Conservation (phyloP, 2,113 vertebrate species). For the Alaudala cheleensis region DNA sequence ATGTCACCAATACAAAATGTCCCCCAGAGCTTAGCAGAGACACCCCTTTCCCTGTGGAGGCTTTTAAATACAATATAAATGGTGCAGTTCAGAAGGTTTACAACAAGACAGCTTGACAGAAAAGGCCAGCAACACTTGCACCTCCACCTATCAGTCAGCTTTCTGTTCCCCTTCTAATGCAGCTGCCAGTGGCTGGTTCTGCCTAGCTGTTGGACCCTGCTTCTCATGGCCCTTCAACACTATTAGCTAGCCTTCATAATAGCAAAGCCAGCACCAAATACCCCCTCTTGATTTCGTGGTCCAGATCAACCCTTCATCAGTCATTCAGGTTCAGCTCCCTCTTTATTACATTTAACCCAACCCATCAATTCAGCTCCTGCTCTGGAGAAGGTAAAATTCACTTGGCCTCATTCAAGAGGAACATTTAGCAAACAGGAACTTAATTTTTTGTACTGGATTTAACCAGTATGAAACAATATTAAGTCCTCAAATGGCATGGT, state of each 20-base stretch:
- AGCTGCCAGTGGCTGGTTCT: neutral
- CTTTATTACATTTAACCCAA: neutral
- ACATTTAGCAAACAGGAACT: neutral
- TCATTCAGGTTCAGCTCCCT: neutral
- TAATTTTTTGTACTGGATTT: neutral
- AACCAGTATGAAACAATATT: neutral
- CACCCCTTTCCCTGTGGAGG: neutral
- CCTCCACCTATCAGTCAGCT: neutral
- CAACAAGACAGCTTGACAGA: neutral
- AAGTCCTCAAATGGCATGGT: neutral
- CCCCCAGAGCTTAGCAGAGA: neutral
- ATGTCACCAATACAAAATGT: neutral
- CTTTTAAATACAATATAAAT: neutral
- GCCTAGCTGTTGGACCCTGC: neutral
- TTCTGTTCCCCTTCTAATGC: neutral
- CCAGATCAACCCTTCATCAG: neutral
- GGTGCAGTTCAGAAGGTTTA: rapidly evolving
- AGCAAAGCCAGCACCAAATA: neutral
- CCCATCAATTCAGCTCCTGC: rapidly evolving
- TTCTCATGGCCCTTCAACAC: neutral
- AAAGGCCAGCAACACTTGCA: neutral
- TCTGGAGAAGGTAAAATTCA: neutral
- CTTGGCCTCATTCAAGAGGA: neutral
- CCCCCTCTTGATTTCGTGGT: neutral
- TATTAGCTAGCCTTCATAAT: neutral